Conservation (phyloP, 2,113 vertebrate genomes). For the Mobula birostris region DNA sequence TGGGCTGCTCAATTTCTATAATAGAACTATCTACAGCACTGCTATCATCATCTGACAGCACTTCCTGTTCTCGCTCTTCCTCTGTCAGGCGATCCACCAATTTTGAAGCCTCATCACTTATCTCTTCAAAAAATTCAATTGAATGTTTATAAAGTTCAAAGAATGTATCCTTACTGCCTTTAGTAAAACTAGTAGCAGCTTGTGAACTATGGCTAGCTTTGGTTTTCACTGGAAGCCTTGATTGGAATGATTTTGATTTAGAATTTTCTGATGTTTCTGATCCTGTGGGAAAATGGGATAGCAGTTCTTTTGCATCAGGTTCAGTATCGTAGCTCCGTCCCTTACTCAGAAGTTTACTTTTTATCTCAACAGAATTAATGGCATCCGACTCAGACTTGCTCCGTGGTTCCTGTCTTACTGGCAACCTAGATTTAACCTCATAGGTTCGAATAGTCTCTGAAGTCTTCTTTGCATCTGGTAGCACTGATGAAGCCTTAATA, state of each 20-base stretch:
- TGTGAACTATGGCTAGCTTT: constrained; percentile 57
- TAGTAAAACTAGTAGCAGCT: constrained; percentile 53
- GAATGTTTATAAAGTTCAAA: constrained; percentile 73
- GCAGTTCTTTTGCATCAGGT: constrained; percentile 59
- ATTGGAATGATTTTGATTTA: constrained; percentile 75
- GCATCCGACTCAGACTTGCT: constrained; percentile 85
- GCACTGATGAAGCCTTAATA: constrained; percentile 53
- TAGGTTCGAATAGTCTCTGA: constrained; percentile 51
- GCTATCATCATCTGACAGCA: constrained; percentile 84
- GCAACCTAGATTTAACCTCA: constrained; percentile 51
- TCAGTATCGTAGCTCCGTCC: constrained; percentile 76
- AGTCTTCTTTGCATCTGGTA: constrained; percentile 49
- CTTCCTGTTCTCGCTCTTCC: constrained; percentile 77
- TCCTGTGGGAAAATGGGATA: constrained; percentile 53
- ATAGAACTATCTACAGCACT: constrained; percentile 85
- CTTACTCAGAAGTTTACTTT: constrained; percentile 66
- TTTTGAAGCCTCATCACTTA: constrained; percentile 89
- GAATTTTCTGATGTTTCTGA: constrained; percentile 65
- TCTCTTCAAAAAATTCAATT: constrained; percentile 88
- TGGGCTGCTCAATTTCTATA: constrained; percentile 79
- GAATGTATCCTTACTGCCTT: constrained; percentile 70
- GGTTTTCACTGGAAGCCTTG: constrained; percentile 78
- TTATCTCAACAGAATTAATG: constrained; percentile 57
- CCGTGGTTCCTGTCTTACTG: constrained; percentile 61
- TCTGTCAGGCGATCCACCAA: constrained; percentile 83